Evolutionary conservation across 37 sponge, comb jelly and placozoan species (phyloP).

Genomic region (Spongilla lacustris): DNA sequence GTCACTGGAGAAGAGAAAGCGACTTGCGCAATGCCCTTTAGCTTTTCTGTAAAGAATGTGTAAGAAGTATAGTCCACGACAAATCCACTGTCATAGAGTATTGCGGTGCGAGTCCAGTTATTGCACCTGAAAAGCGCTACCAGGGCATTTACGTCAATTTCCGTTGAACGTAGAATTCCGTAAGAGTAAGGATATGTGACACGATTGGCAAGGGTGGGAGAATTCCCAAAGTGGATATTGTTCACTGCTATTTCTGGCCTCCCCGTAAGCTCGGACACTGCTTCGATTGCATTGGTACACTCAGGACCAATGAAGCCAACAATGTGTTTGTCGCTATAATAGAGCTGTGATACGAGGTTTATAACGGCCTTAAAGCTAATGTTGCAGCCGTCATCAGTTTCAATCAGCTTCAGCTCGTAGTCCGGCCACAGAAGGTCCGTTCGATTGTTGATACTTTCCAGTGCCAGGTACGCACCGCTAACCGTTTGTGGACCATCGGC

Average conservation of each 20-base stretch:
- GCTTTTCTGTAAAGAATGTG: too few species aligned
- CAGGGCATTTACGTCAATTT: background rate
- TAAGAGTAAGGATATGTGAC: background rate
- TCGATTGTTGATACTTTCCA: slow-evolving; percentile 10
- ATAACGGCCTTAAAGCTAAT: background rate
- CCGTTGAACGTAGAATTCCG: slow-evolving; percentile 17
- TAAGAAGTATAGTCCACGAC: too few species aligned
- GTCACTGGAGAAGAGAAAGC: background rate
- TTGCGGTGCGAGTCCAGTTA: slow-evolving; percentile 2
- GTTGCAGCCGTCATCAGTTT: slow-evolving; percentile 31
- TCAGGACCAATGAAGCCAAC: slow-evolving; percentile 38
- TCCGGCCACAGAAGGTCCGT: background rate
- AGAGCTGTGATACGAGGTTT: background rate
- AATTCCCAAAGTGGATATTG: slow-evolving; percentile 10
- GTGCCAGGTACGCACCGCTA: slow-evolving; percentile 3
- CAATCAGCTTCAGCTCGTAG: slow-evolving; percentile 30
- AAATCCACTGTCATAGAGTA: background rate
- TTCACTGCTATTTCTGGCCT: slow-evolving; percentile 9
- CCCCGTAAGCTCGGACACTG: background rate
- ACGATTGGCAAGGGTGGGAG: slow-evolving; percentile 11
- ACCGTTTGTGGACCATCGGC: slow-evolving; percentile 7
- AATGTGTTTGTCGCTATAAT: too few species aligned
- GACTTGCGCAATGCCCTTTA: background rate
- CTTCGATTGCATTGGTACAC: slow-evolving; percentile 18
- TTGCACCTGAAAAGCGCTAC: slow-evolving; percentile 7